phyloP scores from a whole-genome alignment of 2,797 vertebrate species.

The Manis pentadactyla region DNA sequence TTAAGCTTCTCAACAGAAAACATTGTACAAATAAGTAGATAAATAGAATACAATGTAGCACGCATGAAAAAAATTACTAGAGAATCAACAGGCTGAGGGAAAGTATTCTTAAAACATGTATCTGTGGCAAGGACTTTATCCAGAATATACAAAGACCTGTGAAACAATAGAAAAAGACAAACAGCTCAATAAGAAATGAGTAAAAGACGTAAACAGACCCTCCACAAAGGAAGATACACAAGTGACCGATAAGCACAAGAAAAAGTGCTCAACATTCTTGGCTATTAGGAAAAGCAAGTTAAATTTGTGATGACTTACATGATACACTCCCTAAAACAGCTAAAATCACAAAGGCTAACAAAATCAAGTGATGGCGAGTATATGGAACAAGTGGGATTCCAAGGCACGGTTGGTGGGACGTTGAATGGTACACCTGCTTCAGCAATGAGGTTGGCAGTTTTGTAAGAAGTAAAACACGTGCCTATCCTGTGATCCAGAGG shows the following conservation, averaged over 20 bases:
- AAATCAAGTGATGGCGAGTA: background rate
- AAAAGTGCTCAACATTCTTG: background rate
- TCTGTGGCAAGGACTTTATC: background rate
- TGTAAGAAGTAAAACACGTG: background rate
- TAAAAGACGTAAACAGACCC: background rate
- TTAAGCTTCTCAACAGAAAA: background rate
- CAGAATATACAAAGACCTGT: background rate
- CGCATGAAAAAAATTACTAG: background rate
- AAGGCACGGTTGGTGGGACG: background rate
- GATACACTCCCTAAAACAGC: background rate
- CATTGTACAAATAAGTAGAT: background rate
- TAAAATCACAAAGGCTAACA: background rate
- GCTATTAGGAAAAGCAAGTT: background rate
- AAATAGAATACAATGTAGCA: background rate
- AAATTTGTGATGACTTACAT: background rate
- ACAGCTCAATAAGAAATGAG: background rate
- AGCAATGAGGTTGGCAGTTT: background rate
- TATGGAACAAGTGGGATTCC: background rate
- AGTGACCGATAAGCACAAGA: background rate
- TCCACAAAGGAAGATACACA: background rate
- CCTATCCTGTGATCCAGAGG: background rate
- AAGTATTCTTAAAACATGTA: background rate
- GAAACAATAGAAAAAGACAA: background rate
- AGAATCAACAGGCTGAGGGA: background rate
- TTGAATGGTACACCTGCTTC: background rate